Evolutionary conservation across 2,888 invertebrate species (phyloP), one percentile per base, ranked within the genome.

Genomic region (Hofmannophila pseudospretella): DNA sequence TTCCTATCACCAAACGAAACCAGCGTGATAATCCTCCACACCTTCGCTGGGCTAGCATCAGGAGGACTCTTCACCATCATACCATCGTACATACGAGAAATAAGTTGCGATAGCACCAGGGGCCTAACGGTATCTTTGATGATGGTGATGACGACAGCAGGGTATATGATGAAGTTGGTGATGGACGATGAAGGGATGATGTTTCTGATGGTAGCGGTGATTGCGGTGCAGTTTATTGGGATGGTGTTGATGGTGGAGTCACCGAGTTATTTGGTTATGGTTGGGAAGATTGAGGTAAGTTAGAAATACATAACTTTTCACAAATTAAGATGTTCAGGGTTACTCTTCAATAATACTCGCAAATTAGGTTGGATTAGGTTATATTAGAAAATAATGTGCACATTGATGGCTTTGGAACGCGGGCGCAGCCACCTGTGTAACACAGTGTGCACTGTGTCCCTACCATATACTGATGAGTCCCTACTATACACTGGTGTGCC

Each of bases 11-110:
- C 57, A 5, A 68, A 52, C 8, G 54, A 63, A 1, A 48, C 47
- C 7, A 67, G 58, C 11, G 36, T 54, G 1, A 51, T 76, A 7
- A 36, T 67, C 0, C 54, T 77, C 0, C 76, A 80, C 35, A 36
- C 62, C 1, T 34, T 81, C 1, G 66, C 75, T 4, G 84, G 84
- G 0, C 42, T 73, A 0, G 62, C 79, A 0, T 58, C 73, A 0
- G 75, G 70, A 0, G 82, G 77, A 0, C 46, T 82, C 0, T 79
- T 71, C 43, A 74, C 73, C 0, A 54, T 71, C 0, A 27, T 80
- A 1, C 81, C 81, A 1, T 63, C 67, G 0, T 82, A 79, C 44
- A 47, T 81, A 0, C 44, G 67, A 34, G 82, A 84, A 44, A 63
- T 77, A 9, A 70, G 66, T 9, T 45, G 62, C 0, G 39, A 43